Evolutionary conservation across 2,113 vertebrate species (phyloP).

Genomic region (Puntigrus tetrazona): DNA sequence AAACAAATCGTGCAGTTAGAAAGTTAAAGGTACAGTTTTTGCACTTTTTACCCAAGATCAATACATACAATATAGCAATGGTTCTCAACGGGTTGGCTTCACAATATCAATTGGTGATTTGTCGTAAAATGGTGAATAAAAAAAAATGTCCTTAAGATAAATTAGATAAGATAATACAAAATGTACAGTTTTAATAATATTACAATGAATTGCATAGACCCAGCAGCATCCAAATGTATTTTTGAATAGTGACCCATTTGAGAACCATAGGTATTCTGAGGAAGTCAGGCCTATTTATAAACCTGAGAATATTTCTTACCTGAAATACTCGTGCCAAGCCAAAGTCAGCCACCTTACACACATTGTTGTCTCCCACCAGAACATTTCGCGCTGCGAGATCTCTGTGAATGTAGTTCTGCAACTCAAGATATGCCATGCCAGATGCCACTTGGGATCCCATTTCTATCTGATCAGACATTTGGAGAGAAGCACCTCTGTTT

Average conservation of each 20-base stretch:
- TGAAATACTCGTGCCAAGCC: conserved; percentile 93
- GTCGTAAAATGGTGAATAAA: neutral
- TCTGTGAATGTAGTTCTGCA: conserved; percentile 94
- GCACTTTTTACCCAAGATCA: neutral
- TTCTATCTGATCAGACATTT: conserved; percentile 80
- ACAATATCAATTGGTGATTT: neutral
- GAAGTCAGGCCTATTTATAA: neutral
- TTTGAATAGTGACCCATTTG: neutral
- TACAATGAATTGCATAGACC: neutral
- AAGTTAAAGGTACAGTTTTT: neutral
- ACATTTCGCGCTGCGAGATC: conserved; percentile 96
- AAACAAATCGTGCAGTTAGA: neutral
- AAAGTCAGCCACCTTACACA: conserved; percentile 97
- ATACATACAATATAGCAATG: neutral
- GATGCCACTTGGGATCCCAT: conserved; percentile 92
- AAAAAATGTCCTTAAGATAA: neutral
- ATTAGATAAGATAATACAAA: neutral
- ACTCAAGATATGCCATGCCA: conserved; percentile 94
- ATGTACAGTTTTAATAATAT: neutral
- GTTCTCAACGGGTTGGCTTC: neutral
- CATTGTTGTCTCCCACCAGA: conserved; percentile 90
- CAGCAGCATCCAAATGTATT: neutral
- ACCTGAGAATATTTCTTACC: conserved; percentile 69
- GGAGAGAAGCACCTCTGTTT: conserved; percentile 63
- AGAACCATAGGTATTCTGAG: neutral